Base-by-base conservation (phyloP, 2,113 vertebrate species). In the Lepus timidus region DNA sequence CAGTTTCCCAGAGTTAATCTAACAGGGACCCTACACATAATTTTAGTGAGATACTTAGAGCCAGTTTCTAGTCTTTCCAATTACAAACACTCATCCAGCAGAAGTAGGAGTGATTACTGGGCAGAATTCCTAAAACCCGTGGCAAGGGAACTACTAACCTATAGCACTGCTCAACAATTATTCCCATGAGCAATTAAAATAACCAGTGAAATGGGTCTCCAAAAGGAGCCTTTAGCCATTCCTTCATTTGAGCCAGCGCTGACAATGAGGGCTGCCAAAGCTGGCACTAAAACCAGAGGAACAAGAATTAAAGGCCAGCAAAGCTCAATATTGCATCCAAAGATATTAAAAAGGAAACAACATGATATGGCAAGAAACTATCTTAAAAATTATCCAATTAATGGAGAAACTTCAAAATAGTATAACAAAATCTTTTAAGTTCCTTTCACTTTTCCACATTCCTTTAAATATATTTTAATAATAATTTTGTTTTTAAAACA, bases 111-210 rank as follows among this genome's bases (percentile, higher is more conserved):
- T 95, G 85, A 92, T 95, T 85, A 89, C 92, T 90, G 79, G 86
- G 85, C 61, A 95, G 27, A 88, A 96, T 91, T 96, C 91, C 88
- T 92, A 88, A 96, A 44, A 23, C 31, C 88, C 84, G 75, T 78
- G 36, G 88, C 82, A 86, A 95, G 44, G 67, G 75, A 96, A 96
- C 93, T 71, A 88, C 36, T 64, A 94, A 84, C 49, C 55, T 76
- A 86, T 71, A 93, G 79, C 67, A 95, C 49, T 49, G 88, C 79
- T 96, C 85, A 94, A 95, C 92, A 93, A 85, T 96, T 93, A 95
- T 85, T 87, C 71, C 68, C 97, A 36, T 64, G 74, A 94, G 75
- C 58, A 97, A 96, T 88, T 91, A 94, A 97, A 97, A 92, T 75
- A 95, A 92, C 79, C 81, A 92, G 29, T 71, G 55, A 85, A 95